Percentiles rank a stretch among this genome's conserved stretches.
Evolutionary conservation across 2,113 vertebrate species (phyloP).

Genomic region (Triplophysa siluroides): DNA sequence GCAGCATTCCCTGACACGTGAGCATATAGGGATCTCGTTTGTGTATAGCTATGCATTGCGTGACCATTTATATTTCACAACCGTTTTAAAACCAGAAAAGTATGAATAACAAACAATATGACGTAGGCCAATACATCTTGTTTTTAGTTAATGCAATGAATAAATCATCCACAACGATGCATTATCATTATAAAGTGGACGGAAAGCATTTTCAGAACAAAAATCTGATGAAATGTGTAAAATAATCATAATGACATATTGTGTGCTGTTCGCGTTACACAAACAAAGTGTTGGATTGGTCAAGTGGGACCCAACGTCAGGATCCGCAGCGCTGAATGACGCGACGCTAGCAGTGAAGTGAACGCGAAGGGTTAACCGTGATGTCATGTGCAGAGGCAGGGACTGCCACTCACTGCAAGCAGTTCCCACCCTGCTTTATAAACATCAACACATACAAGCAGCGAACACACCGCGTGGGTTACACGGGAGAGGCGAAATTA

Average conservation of each 20-base stretch:
- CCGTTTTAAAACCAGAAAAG: not conserved
- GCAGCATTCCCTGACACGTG: slow-evolving; percentile 25
- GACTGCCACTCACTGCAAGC: not conserved
- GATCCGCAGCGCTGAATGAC: not conserved
- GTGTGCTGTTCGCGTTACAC: not conserved
- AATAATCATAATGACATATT: not conserved
- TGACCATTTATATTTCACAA: not conserved
- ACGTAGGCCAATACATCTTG: no score
- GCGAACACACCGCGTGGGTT: not conserved
- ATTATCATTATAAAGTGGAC: not conserved
- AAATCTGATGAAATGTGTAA: not conserved
- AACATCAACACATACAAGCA: slow-evolving; percentile 26
- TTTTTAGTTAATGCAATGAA: not conserved
- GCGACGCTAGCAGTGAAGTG: not conserved
- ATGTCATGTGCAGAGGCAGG: slow-evolving; percentile 42
- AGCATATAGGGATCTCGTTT: not conserved
- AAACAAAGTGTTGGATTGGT: slow-evolving; percentile 31
- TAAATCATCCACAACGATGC: not conserved
- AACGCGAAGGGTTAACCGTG: slow-evolving; percentile 32
- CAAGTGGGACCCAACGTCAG: not conserved
- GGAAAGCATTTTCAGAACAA: not conserved
- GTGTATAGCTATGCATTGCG: not conserved
- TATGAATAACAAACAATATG: no score
- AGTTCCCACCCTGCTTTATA: slow-evolving; percentile 57
- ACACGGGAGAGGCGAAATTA: not conserved